These are phyloP conservation scores for Vandiemenella viatica DNA, from an alignment of 2,888 invertebrate genomes.

Conservation along the genomic window DNA sequence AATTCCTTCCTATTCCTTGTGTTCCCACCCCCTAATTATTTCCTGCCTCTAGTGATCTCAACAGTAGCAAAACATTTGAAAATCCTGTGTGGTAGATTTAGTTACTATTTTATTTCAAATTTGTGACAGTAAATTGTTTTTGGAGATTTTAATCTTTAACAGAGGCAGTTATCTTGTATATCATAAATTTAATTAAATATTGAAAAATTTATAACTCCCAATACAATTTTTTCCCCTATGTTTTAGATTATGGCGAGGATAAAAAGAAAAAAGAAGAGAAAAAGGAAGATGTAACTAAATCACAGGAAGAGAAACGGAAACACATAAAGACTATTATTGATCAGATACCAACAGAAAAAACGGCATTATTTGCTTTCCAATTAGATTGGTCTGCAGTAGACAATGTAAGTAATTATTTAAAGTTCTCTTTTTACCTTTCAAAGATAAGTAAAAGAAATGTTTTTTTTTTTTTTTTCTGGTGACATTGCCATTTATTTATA, in stretches of 20 bases:
- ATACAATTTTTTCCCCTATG: constrained; percentile 1
- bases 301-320: constrained; percentile 87
- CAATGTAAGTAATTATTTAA: constrained; percentile 32
- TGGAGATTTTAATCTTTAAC: too few species aligned
- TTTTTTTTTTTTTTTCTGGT: not conserved
- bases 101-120: too few species aligned
- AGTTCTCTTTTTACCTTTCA: not conserved
- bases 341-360: constrained; percentile 95
- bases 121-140: too few species aligned
- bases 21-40: too few species aligned
- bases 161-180: too few species aligned
- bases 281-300: constrained; percentile 47
- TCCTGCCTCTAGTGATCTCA: too few species aligned
- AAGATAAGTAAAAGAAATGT: not conserved
- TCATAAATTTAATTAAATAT: too few species aligned
- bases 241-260: constrained; percentile 45
- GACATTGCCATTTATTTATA: not conserved
- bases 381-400: constrained; percentile 81
- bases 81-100: too few species aligned
- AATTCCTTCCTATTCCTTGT: too few species aligned
- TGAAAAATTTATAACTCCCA: too few species aligned
- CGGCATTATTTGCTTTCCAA: constrained; percentile 85
- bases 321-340: constrained; percentile 95
- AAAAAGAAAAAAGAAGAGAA: constrained; percentile 35
- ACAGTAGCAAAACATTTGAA: too few species aligned